Conservation (phyloP, 2,797 vertebrate genomes). For the Myiothlypis coronata region DNA sequence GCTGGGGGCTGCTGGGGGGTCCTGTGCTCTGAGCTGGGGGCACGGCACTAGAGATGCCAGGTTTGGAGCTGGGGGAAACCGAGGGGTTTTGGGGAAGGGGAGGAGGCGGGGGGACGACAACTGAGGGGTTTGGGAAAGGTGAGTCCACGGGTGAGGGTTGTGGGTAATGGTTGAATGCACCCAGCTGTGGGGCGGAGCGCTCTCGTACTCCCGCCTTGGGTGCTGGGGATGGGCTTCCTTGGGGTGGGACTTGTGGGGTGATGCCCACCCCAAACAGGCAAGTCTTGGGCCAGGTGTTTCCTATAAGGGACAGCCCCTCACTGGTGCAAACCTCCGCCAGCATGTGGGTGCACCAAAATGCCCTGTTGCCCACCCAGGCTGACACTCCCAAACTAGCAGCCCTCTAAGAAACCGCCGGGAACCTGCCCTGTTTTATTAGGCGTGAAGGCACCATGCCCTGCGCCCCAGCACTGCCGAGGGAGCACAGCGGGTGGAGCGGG, state of each 20-base stretch:
- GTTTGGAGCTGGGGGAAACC: neutral
- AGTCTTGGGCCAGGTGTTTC: neutral
- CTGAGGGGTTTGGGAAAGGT: neutral
- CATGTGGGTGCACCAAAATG: neutral
- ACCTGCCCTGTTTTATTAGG: no score
- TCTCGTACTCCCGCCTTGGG: accelerated
- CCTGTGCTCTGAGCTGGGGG: neutral
- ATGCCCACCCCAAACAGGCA: neutral
- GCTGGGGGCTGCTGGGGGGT: neutral
- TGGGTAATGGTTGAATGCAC: neutral
- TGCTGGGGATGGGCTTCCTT: neutral
- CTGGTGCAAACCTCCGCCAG: neutral
- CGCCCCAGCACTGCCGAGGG: neutral
- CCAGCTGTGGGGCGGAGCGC: neutral
- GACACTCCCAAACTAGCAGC: neutral
- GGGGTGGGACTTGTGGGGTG: neutral
- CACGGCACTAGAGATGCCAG: accelerated
- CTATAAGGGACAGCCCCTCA: neutral
- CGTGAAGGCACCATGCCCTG: neutral
- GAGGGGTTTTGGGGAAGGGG: accelerated
- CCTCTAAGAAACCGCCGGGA: neutral
- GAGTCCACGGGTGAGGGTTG: neutral
- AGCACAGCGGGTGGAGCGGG: accelerated
- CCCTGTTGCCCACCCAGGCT: neutral
- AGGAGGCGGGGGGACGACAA: no score